Base-by-base conservation (phyloP, 2,797 vertebrate species). In the Trachurus trachurus region DNA sequence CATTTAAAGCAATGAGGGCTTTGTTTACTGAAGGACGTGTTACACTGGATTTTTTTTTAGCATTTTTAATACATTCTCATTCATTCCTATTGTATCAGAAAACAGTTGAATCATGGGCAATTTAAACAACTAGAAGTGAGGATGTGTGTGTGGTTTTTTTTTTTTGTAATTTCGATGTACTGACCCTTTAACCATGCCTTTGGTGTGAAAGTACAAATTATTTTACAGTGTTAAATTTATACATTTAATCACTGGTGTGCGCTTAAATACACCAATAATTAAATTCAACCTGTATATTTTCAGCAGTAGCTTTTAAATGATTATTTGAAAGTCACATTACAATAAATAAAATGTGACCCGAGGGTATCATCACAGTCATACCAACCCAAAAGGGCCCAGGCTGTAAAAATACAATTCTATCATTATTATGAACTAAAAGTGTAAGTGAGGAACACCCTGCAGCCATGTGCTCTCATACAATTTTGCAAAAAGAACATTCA, bases 401-500 rank as follows among this genome's bases (percentile, higher is more conserved):
- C 17, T 45, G 26, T 60, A 37, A 31, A 22, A 6, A 6, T 8
- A 15, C 39, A 39, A 42, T 34, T 34, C 31, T 34, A 22, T 61
- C 8, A 16, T 22, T 22, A 26, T 58, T 17, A 34, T 52, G 39
- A 39, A 50, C 52, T 70, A 68, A 80, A 64, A 56, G 42, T 47
- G 17, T 54, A 40, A 56, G 7, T 31, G 63, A 67, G 17, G 1
- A 69, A 62, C 49, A 31, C 11, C 34, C 62, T 59, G 42, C 6
- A 54, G 71, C 42, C 37, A 53, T 34, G 16, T n/a, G 16, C 64
- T 56, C 45, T 47, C 0, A 1, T 9, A 53, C 21, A 57, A 45
- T n/a, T 29, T 73, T 66, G 59, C 34, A 74, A 67, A 57, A 65
- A 26, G 13, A 65, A 45, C 42, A 58, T 42, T 45, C 1, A 3